A percentile compares a stretch with the other conserved stretches of the same genome.
phyloP scores from a whole-genome alignment of 2,888 invertebrate genomes.

The Mimumesa dahlbomi region DNA sequence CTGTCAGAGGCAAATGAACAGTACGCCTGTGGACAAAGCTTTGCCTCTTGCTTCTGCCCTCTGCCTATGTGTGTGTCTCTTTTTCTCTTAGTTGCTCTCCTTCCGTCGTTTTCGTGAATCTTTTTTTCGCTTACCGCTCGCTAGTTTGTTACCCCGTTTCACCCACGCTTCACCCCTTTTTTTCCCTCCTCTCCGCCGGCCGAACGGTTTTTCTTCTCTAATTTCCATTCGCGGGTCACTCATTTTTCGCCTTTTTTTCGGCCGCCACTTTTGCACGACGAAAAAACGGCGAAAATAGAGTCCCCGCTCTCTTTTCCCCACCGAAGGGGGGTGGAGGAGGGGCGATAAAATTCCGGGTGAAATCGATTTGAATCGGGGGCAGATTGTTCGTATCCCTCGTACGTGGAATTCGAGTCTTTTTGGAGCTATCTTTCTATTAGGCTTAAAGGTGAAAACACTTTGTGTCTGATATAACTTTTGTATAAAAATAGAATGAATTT shows the following conservation, averaged over 20 bases:
- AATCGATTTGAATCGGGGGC: too few relatives aligned
- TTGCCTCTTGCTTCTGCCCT: slow-evolving; percentile 24
- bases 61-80: too few relatives aligned
- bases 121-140: not conserved
- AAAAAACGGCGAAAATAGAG: too few relatives aligned
- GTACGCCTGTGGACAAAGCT: slow-evolving; percentile 64
- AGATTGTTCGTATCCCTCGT: too few relatives aligned
- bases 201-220: slow-evolving; percentile 12
- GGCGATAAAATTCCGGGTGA: too few relatives aligned
- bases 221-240: slow-evolving; percentile 28
- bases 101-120: not conserved
- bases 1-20: slow-evolving; percentile 72
- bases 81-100: not conserved
- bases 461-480: too few relatives aligned
- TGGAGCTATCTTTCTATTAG: too few relatives aligned
- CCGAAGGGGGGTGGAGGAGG: too few relatives aligned
- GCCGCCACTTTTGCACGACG: not conserved
- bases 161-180: slow-evolving; percentile 30
- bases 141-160: slow-evolving; percentile 7
- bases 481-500: too few relatives aligned
- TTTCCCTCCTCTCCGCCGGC: slow-evolving; percentile 11
- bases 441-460: too few relatives aligned
- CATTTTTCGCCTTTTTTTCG: not conserved
- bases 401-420: too few relatives aligned
- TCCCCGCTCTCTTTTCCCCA: too few relatives aligned